Percentiles rank a stretch among this genome's conserved stretches.
These are phyloP conservation scores for Macropis europaea DNA, from an alignment of 2,888 invertebrate genomes.

Conservation along the genomic window DNA sequence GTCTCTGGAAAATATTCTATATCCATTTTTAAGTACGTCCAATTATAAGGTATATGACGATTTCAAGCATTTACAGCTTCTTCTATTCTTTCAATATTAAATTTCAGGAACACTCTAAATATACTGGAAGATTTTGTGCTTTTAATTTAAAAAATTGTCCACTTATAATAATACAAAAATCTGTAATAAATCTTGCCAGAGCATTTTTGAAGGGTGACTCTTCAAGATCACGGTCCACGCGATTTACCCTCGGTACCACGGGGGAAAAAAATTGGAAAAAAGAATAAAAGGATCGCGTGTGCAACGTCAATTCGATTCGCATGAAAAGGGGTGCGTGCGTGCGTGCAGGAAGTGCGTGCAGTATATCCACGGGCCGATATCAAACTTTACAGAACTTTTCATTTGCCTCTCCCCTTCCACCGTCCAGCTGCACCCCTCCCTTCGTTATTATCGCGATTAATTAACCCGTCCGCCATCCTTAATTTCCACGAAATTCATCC, in stretches of 20 bases:
- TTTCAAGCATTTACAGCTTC: too few relatives aligned
- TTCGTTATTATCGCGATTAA: slow-evolving; percentile 45
- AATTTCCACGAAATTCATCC: slow-evolving; percentile 43
- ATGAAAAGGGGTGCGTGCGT: slow-evolving; percentile 41
- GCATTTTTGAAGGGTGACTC: background rate
- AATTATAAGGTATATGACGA: too few relatives aligned
- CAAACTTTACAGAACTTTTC: slow-evolving; percentile 57
- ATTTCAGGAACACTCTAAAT: too few relatives aligned
- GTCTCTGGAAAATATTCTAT: too few relatives aligned
- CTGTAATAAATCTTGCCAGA: too few relatives aligned
- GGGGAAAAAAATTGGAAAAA: background rate
- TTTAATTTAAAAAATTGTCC: too few relatives aligned
- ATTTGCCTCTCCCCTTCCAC: slow-evolving; percentile 29
- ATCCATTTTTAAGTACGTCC: too few relatives aligned
- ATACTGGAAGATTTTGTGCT: too few relatives aligned
- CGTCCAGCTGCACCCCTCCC: background rate
- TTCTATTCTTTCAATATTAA: too few relatives aligned
- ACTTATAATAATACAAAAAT: too few relatives aligned
- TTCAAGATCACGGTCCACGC: slow-evolving; percentile 2
- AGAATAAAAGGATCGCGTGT: slow-evolving; percentile 56
- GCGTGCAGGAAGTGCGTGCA: slow-evolving; percentile 55
- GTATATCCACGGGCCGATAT: slow-evolving; percentile 36
- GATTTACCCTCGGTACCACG: background rate
- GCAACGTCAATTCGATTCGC: slow-evolving; percentile 44
- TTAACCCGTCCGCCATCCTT: slow-evolving; percentile 41